These are phyloP conservation scores for Mionectes macconnelli DNA, from an alignment of 2,113 vertebrate species.

Conservation along the genomic window DNA sequence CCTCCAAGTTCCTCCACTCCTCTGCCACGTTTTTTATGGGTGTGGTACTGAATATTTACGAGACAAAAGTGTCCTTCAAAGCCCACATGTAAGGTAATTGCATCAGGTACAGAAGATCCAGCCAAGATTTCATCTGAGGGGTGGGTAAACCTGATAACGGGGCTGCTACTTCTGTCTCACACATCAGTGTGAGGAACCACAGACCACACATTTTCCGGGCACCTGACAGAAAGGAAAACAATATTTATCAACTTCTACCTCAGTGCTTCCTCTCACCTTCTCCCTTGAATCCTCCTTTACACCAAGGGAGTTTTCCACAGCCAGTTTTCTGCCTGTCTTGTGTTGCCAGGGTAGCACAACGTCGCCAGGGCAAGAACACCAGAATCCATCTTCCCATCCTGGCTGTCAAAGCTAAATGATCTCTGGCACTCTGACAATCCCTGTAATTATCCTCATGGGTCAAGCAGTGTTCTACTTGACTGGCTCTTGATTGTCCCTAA, in stretches of 20 bases:
- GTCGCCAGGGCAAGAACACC: background rate
- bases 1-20: background rate
- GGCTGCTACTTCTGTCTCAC: background rate
- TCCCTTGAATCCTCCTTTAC: background rate
- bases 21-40: background rate
- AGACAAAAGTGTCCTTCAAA: background rate
- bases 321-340: background rate
- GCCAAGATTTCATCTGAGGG: background rate
- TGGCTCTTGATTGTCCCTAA: constrained; percentile 1
- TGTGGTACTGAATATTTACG: background rate
- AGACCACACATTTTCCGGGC: background rate
- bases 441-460: background rate
- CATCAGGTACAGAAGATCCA: background rate
- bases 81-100: background rate
- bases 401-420: constrained; percentile 9
- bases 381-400: background rate
- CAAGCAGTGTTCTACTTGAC: constrained; percentile 1
- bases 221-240: background rate
- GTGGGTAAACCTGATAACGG: background rate
- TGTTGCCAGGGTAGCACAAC: background rate
- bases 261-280: background rate
- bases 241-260: background rate
- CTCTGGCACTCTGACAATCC: background rate
- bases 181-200: background rate
- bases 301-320: background rate